Conservation (phyloP, 2,113 vertebrate genomes). For the Urocynchramus pylzowi region DNA sequence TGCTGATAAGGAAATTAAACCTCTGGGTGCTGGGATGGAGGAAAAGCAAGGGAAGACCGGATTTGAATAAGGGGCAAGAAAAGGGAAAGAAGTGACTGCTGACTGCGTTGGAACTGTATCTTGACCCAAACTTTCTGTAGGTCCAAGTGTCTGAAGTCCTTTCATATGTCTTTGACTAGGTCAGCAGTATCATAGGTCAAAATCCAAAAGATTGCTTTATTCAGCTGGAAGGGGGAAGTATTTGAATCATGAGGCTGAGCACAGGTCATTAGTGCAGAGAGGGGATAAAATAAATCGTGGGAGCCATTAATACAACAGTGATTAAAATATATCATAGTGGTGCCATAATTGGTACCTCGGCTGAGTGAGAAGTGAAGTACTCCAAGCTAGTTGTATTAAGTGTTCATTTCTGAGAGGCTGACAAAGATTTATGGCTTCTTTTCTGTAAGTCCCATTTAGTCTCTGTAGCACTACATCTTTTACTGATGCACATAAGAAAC, state of each 20-base stretch:
- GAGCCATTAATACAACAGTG: conserved; percentile 47
- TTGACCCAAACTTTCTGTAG: not conserved
- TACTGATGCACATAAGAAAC: conserved; percentile 35
- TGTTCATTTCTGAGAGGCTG: conserved; percentile 52
- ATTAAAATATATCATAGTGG: conserved; percentile 44
- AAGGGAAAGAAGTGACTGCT: not conserved
- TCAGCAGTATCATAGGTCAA: not conserved
- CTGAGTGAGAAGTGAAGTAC: conserved; percentile 28
- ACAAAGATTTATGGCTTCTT: conserved; percentile 58
- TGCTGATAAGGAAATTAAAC: conserved; percentile 3
- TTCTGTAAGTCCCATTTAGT: conserved; percentile 22
- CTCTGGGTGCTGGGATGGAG: not conserved
- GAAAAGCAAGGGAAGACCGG: not conserved
- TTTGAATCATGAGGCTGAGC: conserved; percentile 25
- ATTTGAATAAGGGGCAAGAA: not conserved
- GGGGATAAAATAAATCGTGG: conserved; percentile 22
- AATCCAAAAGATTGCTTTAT: not conserved
- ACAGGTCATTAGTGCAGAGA: conserved; percentile 34
- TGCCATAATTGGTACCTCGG: conserved; percentile 38
- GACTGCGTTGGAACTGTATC: not conserved
- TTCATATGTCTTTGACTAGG: not conserved
- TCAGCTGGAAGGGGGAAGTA: not conserved
- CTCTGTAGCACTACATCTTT: conserved; percentile 37
- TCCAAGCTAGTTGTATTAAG: conserved; percentile 37
- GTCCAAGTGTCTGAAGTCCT: not conserved